These are phyloP conservation scores for Meta bourneti DNA, from an alignment of 2,888 invertebrate species.

Conservation along the genomic window DNA sequence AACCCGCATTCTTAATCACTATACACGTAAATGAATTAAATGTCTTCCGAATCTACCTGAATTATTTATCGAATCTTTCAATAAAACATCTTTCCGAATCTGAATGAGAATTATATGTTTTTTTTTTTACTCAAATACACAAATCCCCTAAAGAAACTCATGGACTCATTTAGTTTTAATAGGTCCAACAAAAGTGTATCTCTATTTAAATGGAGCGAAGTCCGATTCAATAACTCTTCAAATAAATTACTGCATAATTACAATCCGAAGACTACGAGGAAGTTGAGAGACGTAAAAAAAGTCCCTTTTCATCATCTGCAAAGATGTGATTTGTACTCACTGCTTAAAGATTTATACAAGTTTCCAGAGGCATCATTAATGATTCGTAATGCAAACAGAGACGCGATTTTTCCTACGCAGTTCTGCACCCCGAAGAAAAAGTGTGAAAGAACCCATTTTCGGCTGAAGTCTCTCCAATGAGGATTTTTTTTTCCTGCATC, in stretches of 20 bases:
- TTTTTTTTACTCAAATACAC: not conserved
- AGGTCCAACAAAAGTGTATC: conserved; percentile 55
- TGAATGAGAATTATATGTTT: not conserved
- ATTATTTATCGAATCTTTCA: conserved; percentile 33
- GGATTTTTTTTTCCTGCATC: conserved; percentile 43
- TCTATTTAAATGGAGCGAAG: conserved; percentile 38
- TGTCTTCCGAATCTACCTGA: conserved; percentile 18
- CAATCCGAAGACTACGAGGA: conserved; percentile 25
- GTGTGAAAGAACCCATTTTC: conserved; percentile 71
- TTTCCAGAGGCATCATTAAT: conserved; percentile 63
- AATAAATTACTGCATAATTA: conserved; percentile 70
- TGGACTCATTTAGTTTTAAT: conserved; percentile 58
- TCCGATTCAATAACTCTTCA: conserved; percentile 57
- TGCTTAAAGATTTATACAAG: conserved; percentile 72
- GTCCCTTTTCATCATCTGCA: not conserved
- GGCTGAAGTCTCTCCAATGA: conserved; percentile 38
- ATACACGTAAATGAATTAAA: conserved; percentile 14
- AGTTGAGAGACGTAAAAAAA: not conserved
- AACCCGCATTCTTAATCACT: not conserved
- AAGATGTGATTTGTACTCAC: conserved; percentile 7
- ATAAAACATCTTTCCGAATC: conserved; percentile 22
- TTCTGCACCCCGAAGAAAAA: conserved; percentile 59
- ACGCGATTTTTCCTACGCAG: conserved; percentile 25
- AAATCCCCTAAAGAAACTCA: not conserved
- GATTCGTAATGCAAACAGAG: conserved; percentile 74